phyloP scores from a whole-genome alignment of 2,113 vertebrate species.

The Coptodon bakossiorum region DNA sequence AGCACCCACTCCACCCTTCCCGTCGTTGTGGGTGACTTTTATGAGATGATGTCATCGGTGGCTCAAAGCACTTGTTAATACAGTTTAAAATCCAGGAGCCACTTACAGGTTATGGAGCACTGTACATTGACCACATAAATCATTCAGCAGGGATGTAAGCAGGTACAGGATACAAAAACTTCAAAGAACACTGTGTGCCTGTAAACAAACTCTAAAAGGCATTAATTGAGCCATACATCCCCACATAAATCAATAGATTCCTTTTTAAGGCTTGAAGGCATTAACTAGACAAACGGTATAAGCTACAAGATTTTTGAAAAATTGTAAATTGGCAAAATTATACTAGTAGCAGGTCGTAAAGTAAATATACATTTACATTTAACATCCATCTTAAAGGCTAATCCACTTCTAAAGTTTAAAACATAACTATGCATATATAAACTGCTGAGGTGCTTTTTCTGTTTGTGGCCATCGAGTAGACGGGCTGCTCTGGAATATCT shows the following conservation, averaged over 20 bases:
- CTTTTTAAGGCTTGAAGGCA: neutral
- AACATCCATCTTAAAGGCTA: neutral
- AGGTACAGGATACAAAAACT: neutral
- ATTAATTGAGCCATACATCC: neutral
- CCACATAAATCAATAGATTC: neutral
- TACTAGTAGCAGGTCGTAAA: neutral
- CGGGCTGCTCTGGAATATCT: neutral
- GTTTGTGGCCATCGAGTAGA: neutral
- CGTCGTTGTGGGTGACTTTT: constrained; percentile 19
- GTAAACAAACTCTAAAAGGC: neutral
- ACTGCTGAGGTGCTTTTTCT: neutral
- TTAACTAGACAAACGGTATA: neutral
- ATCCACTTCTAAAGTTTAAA: neutral
- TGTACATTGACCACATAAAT: neutral
- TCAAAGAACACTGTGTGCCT: neutral
- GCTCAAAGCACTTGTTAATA: neutral
- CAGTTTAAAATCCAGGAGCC: neutral
- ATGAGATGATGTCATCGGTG: neutral
- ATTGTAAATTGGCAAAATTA: neutral
- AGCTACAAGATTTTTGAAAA: neutral
- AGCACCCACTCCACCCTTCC: neutral
- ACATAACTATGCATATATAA: neutral
- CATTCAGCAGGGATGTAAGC: neutral
- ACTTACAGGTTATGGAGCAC: neutral
- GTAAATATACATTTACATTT: neutral